Evolutionary conservation across 2,113 vertebrate genomes (phyloP), one percentile per base, ranked within the genome.

Genomic region (Balaeniceps rex): DNA sequence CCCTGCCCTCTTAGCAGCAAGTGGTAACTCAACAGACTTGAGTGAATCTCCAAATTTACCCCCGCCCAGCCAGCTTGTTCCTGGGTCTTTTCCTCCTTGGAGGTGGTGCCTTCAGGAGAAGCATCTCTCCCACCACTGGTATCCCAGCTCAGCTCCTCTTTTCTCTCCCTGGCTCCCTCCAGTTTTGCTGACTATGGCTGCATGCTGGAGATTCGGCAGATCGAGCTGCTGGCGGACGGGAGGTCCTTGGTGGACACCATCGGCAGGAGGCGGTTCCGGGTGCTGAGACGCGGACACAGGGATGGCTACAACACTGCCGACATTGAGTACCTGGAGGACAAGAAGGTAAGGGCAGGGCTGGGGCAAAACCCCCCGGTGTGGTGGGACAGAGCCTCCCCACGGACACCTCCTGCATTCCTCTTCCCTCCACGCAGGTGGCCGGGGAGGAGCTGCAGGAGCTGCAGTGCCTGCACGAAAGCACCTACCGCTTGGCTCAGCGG

Each of bases 101-200:
- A 63, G 49, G 7, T 1, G 5, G 3, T 66, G 19, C 29, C 7
- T 70, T 70, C 28, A 60, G 55, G 68, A 71, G 61, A 29, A 79
- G 78, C 72, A 68, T 34, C 51, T 61, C 29, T 51, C 34, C 54
- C 8, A 7, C 14, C 28, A 8, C 22, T 5, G 0, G 4, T 25
- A 21, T 14, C 49, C 57, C 64, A 46, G 34, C 77, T 77, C 29
- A 95, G 66, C 17, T 38, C 21, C 31, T 28, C 19, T 82, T 79
- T 42, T 7, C 14, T 79, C 31, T 60, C 29, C 51, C 34, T 42
- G 46, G 6, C 46, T 77, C 75, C 29, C 51, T 58, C 47, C 96
- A 99, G 99, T 65, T 99, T 99, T 97, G 98, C 99, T 78, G 99
- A 99, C 94, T 99, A 98, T 0, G 99, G 99, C 87, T 99, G 99